Evolutionary conservation across 2,113 vertebrate species (phyloP), one percentile per base, ranked within the genome.

Genomic region (Dendropsophus ebraccatus): DNA sequence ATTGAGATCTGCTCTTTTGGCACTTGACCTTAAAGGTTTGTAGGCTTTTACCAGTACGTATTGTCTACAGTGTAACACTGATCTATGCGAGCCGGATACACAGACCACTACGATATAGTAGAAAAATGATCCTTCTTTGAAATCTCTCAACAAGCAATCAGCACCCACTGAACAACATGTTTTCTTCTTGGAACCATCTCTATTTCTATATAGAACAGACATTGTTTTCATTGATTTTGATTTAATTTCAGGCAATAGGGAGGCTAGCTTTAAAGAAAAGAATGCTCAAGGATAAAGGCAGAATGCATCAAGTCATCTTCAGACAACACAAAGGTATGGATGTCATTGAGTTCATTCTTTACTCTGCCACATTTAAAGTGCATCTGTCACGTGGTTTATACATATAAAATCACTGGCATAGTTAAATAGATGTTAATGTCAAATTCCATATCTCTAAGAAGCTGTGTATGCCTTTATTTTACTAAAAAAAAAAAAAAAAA

Each of bases 211-310:
- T 4, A 62, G 58, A 62, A 62, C 23, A 62, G n/a, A 62, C 58
- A 62, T 28, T 28, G 58, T 62, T 62, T 62, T 62, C 28, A 62
- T 62, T 62, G 58, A 62, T 62, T 62, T 62, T 62, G 8, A 62
- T 62, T 62, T 25, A 12, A 28, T 62, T 62, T 13, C n/a, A 28
- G 58, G 17, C 58, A 62, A 62, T 62, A 25, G 9, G 11, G 4
- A 25, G n/a, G 58, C 23, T 25, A 62, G 58, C 11, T 11, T 62
- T 62, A 25, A 65, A 65, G 60, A 65, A 30, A 30, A 5, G 60
- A 65, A 65, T 30, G 25, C 25, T 60, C 16, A 60, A 0, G 7
- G 56, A 60, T 25, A 12, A 25, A n/a, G 56, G 0, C 6, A 56
- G 19, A 23, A 60, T 65, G 28, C 0, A 5, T 16, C 1, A 30